These are phyloP conservation scores for Desmodus rotundus DNA, from an alignment of 2,113 vertebrate species.

Conservation along the genomic window DNA sequence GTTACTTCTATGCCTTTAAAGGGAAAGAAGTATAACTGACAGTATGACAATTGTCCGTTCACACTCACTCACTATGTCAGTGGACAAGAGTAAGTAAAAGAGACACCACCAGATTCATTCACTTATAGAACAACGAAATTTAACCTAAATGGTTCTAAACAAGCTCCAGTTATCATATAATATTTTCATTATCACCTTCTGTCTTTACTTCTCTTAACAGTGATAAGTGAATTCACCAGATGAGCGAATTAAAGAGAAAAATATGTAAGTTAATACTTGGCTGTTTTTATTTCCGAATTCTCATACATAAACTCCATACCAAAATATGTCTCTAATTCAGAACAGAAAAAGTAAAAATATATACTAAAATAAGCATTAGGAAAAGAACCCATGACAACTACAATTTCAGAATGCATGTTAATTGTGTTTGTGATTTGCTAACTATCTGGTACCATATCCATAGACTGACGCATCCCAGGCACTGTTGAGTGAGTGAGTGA, in stretches of 20 bases:
- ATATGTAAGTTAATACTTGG: not conserved
- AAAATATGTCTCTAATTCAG: constrained; percentile 19
- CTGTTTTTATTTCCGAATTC: not conserved
- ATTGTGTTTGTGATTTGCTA: not conserved
- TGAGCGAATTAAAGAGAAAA: not conserved
- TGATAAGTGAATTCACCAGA: not conserved
- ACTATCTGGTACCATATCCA: not conserved
- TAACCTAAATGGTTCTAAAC: not conserved
- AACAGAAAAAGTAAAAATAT: not conserved
- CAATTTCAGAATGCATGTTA: not conserved
- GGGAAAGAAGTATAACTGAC: not conserved
- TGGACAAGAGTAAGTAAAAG: not conserved
- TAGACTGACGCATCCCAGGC: not conserved
- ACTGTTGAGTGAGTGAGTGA: not conserved
- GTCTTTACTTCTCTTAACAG: not conserved
- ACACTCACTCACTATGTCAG: not conserved
- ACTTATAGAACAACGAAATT: not conserved
- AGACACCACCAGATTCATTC: not conserved
- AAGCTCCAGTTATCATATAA: not conserved
- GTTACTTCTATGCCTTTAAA: not conserved
- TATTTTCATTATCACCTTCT: not conserved
- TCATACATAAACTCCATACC: not conserved
- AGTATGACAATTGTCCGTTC: not conserved
- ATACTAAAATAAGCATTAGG: not conserved
- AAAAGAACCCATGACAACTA: not conserved